Evolutionary conservation across 2,888 invertebrate genomes (phyloP).

Genomic region (Melieria omissa): DNA sequence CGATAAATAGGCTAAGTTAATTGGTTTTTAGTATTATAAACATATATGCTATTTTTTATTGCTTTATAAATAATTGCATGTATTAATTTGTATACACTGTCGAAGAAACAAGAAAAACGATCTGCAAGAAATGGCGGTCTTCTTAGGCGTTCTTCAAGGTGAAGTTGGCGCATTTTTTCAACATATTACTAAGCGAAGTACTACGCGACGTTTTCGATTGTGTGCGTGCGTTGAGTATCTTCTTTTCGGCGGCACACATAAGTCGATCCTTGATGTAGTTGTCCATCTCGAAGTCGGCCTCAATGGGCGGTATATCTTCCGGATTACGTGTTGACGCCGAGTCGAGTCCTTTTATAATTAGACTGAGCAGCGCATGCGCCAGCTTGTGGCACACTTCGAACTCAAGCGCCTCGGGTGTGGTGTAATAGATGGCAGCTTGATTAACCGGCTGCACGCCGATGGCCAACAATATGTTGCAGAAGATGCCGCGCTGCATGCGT

Average conservation of each 20-base stretch:
- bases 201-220: slow-evolving; percentile 14
- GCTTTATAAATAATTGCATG: not conserved
- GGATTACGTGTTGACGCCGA: slow-evolving; percentile 53
- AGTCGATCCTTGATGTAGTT: slow-evolving; percentile 59
- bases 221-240: slow-evolving; percentile 44
- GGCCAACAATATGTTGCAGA: slow-evolving; percentile 58
- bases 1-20: no score
- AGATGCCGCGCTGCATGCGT: slow-evolving; percentile 61
- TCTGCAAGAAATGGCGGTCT: no score
- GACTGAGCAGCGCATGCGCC: slow-evolving; percentile 57
- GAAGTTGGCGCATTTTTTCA: slow-evolving; percentile 28
- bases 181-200: slow-evolving; percentile 18
- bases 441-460: slow-evolving; percentile 57
- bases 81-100: not conserved
- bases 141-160: slow-evolving; percentile 15
- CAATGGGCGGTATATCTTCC: slow-evolving; percentile 45
- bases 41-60: not conserved
- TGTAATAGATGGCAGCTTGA: slow-evolving; percentile 57
- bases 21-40: no score
- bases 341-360: slow-evolving; percentile 59
- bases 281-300: slow-evolving; percentile 57
- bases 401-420: slow-evolving; percentile 55
- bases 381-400: slow-evolving; percentile 59
- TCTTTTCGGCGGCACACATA: slow-evolving; percentile 60
- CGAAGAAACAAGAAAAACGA: not conserved